Evolutionary conservation across 2,113 vertebrate species (phyloP), one percentile per base, ranked within the genome.

Genomic region (Archilochus colubris): DNA sequence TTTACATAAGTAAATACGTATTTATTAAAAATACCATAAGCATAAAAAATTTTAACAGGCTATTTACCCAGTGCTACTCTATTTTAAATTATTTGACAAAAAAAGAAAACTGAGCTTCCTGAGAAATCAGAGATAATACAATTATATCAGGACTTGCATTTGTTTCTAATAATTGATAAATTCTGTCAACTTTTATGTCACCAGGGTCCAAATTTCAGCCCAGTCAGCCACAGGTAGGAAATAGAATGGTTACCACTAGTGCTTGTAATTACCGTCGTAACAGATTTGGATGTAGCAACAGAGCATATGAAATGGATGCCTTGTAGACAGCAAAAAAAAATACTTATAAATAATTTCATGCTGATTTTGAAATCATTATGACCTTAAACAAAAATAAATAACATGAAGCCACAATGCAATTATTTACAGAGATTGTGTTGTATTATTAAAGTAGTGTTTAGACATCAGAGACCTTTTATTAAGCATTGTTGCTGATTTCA

Each of bases 181-280:
- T n/a, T 83, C 82, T 43, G 27, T 90, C 79, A 93, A 46, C 9
- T 76, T 96, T 23, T 63, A 14, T 78, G 58, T 87, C 75, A 59
- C 25, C 21, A 62, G 22, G 28, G 38, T 61, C 64, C 79, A 94
- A 86, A 93, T 13, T 67, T 88, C 69, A 78, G 31, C 10, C 30
- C 23, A 27, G 14, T 55, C 53, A 40, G 15, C 8, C 55, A 93
- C 31, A 2, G 81, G 67, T 14, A 73, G 54, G 79, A 59, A 66
- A 68, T 9, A 72, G 50, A 69, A 58, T 48, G 53, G 61, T n/a
- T 86, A 53, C 48, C 74, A 21, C 3, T n/a, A 18, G 10, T 88
- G 33, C 91, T 95, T 95, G 61, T 74, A 94, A n/a, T 40, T 84
- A 46, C 61, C 86, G 62, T 82, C 67, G 67, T 90, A 57, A 68